Evolutionary conservation across 2,888 invertebrate species (phyloP), one percentile per base, ranked within the genome.

Genomic region (Scelioninae gen. 1): DNA sequence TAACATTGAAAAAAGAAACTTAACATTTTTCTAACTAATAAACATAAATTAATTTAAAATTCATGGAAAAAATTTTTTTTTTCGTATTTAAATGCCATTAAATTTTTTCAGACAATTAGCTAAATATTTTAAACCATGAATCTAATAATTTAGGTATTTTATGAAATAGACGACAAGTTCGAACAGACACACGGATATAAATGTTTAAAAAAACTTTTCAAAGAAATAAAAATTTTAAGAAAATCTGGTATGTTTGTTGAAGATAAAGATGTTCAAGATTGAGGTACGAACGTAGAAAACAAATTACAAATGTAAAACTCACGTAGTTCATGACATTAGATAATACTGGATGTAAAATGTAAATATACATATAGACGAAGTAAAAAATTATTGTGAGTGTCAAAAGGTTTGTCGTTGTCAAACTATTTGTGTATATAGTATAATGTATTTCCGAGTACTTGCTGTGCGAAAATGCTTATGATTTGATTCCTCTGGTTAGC

Each of bases 361-460:
- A 84, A 72, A 68, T 76, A n/a, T n/a, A n/a, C n/a, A 51, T 10
- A 45, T 71, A 77, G 51, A 66, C 56, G 38, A 55, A 81, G 66
- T 74, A 51, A 79, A 56, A 15, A 82, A 51, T 75, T 51, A 51
- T 56, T 65, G 56, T n/a, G 29, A 47, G 32, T 69, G 53, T 60
- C 69, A 78, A 71, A 63, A 51, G 49, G 58, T 62, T 71, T 58
- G 56, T 77, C 63, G 68, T 65, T 65, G 63, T 65, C 63, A 62
- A 16, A 62, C 45, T 56, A 47, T 65, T 58, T 47, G 31, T 75
- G 49, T 75, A 75, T 4, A 65, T 56, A 63, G n/a, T 16, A 51
- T 40, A 23, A 40, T 7, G 15, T 45, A 23, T 13, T 51, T 40
- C 43, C 31, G 43, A 38, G 75, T 56, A 75, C 32, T 63, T 47